Evolutionary conservation across 37 sponge, comb jelly and placozoan species (phyloP).

Genomic region (Halisarca cf. caerulea): DNA sequence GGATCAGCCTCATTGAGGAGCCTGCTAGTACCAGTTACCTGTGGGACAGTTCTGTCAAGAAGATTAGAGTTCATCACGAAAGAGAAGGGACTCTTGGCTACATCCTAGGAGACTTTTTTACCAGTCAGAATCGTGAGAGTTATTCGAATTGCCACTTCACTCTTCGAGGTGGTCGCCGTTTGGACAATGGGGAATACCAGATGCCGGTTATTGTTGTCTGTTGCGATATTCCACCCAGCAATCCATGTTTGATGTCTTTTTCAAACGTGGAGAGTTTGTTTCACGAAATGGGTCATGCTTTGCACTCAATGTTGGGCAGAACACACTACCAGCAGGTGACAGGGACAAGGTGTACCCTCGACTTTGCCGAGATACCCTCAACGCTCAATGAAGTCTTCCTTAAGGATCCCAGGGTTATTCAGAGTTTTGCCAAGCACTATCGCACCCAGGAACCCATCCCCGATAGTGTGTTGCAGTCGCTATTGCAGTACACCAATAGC

Average conservation of each 20-base stretch:
- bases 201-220: constrained; percentile 81
- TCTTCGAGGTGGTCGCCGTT: constrained; percentile 70
- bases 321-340: constrained; percentile 90
- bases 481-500: constrained; percentile 23
- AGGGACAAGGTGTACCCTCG: constrained; percentile 90
- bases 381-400: constrained; percentile 89
- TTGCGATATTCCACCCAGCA: constrained; percentile 40
- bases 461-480: background rate
- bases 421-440: constrained; percentile 64
- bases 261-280: constrained; percentile 82
- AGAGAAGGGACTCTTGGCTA: constrained; percentile 62
- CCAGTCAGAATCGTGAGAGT: constrained; percentile 39
- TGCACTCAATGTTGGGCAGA: constrained; percentile 89
- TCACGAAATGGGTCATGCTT: constrained; percentile 97
- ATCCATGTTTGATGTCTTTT: constrained; percentile 41
- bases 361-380: constrained; percentile 96
- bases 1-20: constrained; percentile 42
- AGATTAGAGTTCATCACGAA: constrained; percentile 66
- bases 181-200: constrained; percentile 48
- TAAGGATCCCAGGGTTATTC: constrained; percentile 61
- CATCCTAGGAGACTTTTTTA: constrained; percentile 71
- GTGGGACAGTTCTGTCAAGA: constrained; percentile 65
- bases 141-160: constrained; percentile 80
- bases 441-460: constrained; percentile 38
- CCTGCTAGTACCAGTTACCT: constrained; percentile 50